A percentile compares a stretch with the other conserved stretches of the same genome.
These are phyloP conservation scores for Solenodon paradoxus DNA, from an alignment of 2,113 vertebrate genomes.

Conservation along the genomic window DNA sequence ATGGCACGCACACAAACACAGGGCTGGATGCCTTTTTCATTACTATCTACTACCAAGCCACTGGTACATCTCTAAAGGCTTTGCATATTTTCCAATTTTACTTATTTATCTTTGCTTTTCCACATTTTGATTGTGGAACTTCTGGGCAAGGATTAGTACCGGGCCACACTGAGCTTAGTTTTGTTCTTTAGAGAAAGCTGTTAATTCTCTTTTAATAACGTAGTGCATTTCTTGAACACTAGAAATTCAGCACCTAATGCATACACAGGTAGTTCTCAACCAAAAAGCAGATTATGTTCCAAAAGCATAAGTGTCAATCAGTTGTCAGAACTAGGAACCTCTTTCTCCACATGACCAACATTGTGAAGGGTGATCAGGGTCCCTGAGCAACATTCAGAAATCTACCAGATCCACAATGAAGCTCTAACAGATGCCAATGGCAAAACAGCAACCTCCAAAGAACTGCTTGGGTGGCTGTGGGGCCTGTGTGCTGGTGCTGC, in stretches of 20 bases:
- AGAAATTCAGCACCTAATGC: not conserved
- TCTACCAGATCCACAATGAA: not conserved
- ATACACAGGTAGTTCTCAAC: slow-evolving; percentile 50
- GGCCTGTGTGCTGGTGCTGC: too few species aligned
- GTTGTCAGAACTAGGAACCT: not conserved
- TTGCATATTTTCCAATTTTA: slow-evolving; percentile 40
- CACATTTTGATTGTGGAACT: slow-evolving; percentile 56
- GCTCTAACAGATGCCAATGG: too few species aligned
- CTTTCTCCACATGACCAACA: not conserved
- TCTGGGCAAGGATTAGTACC: slow-evolving; percentile 49
- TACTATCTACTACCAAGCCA: not conserved
- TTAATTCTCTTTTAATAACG: slow-evolving; percentile 62
- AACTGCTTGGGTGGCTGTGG: too few species aligned
- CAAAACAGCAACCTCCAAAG: too few species aligned
- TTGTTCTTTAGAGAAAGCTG: slow-evolving; percentile 58
- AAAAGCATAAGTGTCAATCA: not conserved
- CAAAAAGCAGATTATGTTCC: not conserved
- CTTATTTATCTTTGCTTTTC: slow-evolving; percentile 62
- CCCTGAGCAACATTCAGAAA: not conserved
- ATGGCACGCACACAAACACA: not conserved
- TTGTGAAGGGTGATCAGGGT: not conserved
- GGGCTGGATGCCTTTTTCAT: not conserved
- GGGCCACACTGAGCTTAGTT: slow-evolving; percentile 31
- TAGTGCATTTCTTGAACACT: not conserved
- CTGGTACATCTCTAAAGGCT: not conserved